Evolutionary conservation across 2,888 invertebrate genomes (phyloP), one percentile per base, ranked within the genome.

Genomic region (Epinotia nisella): DNA sequence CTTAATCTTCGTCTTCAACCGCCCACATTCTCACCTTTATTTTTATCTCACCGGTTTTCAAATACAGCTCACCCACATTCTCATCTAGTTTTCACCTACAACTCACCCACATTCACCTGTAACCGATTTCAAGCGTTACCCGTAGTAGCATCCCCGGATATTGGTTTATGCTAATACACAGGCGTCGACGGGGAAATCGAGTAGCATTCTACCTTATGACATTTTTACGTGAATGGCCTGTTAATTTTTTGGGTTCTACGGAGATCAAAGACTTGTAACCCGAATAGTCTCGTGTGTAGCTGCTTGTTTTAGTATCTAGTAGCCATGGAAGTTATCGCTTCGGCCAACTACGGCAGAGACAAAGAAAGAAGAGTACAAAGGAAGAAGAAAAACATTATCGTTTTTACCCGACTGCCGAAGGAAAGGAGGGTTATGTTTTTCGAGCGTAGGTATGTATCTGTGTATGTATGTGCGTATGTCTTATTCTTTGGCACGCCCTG

Each of bases 201-300:
- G 65, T 62, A 70, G 62, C 70, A 24, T 51, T 70, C 62, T 61
- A 65, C 70, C 58, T 71, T 71, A 65, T 51, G 70, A 58, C 70
- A 64, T 71, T 70, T 70, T 65, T 59, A 71, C 70, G 70, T 71
- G 70, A 51, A 58, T 39, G 3, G 70, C 49, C 35, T 71, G 64
- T 64, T 71, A 65, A 71, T 65, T 71, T 65, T 41, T 51, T n/a
- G 70, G 64, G 64, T 71, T 59, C 70, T 35, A 56, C 10, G 5
- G 45, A 49, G n/a, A 51, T 53, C 19, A 35, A 58, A 58, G 58
- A 58, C 15, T 29, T 58, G n/a, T 29, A 29, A 24, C n/a, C 58
- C 29, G 29, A 21, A 21, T 15, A 13, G n/a, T n/a, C n/a, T n/a
- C 4, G 7, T n/a, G 9, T 49, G n/a, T 49, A 49, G 49, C 49